These are phyloP conservation scores for Drosophila quadrilineata DNA, from an alignment of 1,140 invertebrate genomes.

Conservation along the genomic window DNA sequence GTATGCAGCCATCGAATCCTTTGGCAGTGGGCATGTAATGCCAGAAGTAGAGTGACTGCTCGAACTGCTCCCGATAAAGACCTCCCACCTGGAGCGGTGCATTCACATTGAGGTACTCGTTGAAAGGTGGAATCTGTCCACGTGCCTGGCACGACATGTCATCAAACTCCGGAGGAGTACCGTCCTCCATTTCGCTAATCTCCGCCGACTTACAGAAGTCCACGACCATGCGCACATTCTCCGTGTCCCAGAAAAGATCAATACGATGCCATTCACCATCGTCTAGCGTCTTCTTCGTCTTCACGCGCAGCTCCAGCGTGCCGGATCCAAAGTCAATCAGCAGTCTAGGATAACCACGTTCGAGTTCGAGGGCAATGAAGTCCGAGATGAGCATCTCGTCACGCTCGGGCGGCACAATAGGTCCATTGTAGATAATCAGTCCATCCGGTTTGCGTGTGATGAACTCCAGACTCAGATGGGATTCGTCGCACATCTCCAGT, in stretches of 20 bases:
- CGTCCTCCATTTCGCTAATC: slow-evolving; percentile 93
- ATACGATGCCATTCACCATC: slow-evolving; percentile 98
- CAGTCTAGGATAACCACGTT: slow-evolving; percentile 93
- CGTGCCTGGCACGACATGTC: slow-evolving; percentile 93
- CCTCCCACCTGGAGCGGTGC: slow-evolving; percentile 96
- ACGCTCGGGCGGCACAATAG: slow-evolving; percentile 93
- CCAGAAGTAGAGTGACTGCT: slow-evolving; percentile 92
- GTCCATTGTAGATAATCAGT: slow-evolving; percentile 97
- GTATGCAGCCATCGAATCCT: slow-evolving; percentile 96
- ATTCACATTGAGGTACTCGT: slow-evolving; percentile 98
- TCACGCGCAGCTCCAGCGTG: slow-evolving; percentile 93
- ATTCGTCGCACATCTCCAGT: slow-evolving; percentile 96
- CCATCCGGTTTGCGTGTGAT: slow-evolving; percentile 95
- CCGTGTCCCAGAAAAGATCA: slow-evolving; percentile 97
- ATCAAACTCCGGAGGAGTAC: slow-evolving; percentile 92
- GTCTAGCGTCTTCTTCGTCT: slow-evolving; percentile 92
- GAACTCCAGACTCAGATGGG: slow-evolving; percentile 97
- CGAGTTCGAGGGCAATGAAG: slow-evolving; percentile 96
- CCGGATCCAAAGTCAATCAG: slow-evolving; percentile 98
- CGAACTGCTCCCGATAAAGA: slow-evolving; percentile 91
- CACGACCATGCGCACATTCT: slow-evolving; percentile 94
- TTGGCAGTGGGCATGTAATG: slow-evolving; percentile 92
- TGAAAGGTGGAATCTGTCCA: slow-evolving; percentile 95
- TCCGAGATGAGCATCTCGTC: slow-evolving; percentile 95
- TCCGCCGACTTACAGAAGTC: slow-evolving; percentile 94